Evolutionary conservation across 1,140 invertebrate genomes (phyloP), one percentile per base, ranked within the genome.

Genomic region (Drosophila lini): DNA sequence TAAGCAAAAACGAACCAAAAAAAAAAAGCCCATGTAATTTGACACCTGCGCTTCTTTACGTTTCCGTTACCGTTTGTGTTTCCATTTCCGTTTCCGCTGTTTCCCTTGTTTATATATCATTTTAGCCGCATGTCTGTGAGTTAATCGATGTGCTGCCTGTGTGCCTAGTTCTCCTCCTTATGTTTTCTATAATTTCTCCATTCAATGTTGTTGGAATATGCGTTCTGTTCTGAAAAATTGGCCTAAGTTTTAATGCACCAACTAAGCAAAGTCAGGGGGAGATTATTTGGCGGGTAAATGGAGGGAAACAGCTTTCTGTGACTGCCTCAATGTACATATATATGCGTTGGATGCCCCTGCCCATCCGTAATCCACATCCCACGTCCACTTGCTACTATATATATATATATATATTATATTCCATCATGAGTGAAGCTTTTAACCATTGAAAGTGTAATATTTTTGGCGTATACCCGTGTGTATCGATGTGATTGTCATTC

Each of bases 401-500:
- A 62, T 52, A 19, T 19, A 19, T 19, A 19, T 19, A 68, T 40
- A 63, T 44, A 28, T 52, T 53, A 56, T 56, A 62, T 52, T 75
- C 61, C 52, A 56, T 76, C 53, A 76, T 76, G 38, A 76, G 53
- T 78, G 74, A 55, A 78, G 73, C 73, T 75, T 76, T 73, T 70
- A 77, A 58, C 53, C 76, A 78, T 79, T 79, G 41, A 79, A 38
- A 73, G 69, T 73, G 69, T 73, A 73, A 69, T 76, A 77, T 63
- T 62, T 62, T 79, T 81, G 80, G 70, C 80, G 80, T 82, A 88
- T 88, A 73, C 52, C 62, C 70, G 76, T 82, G 76, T 79, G 62
- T 83, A 81, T 89, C 74, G 64, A 76, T 89, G 85, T 88, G 80
- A 78, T 80, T 84, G 81, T 82, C 81, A 76, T 64, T 69, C 55